Evolutionary conservation across 1,140 invertebrate genomes (phyloP), one percentile per base, ranked within the genome.

Genomic region (Drosophila kikkawai): DNA sequence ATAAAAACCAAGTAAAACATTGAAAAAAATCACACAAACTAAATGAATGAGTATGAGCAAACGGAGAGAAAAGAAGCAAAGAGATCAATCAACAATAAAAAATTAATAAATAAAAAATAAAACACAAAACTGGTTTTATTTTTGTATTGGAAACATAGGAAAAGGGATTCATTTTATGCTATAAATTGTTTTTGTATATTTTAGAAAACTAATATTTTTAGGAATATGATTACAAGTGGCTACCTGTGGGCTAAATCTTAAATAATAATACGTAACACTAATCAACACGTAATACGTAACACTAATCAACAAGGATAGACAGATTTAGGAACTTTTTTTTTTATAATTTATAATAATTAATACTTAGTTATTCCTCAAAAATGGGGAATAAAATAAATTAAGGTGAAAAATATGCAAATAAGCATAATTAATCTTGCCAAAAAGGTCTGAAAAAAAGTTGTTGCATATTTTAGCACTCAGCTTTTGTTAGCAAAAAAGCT

Each of bases 31-130:
- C 65, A 78, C 61, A 70, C 13, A 79, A 67, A 81, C 66, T 76
- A 66, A 76, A 71, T 69, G 70, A 70, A 82, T 66, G 63, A 86
- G 80, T 53, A 79, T 42, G 50, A 71, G 63, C 68, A 66, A 81
- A 71, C 47, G 75, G 56, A 71, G 58, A 67, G 78, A 81, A 82
- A 81, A 73, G 66, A 81, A 80, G 71, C 60, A 86, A 77, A 75
- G 68, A 76, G 75, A 87, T 87, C 80, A 88, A 83, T 80, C 80
- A 88, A 88, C 73, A 83, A 81, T 85, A 79, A 84, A 79, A 75
- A 79, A 82, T 75, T 70, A 82, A 77, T 71, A 73, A 82, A 82
- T 78, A 82, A 76, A 82, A 83, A 82, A 85, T 85, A 77, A 78
- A 76, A 78, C 57, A 71, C 45, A 53, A 34, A 58, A 66, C 56